Conservation (phyloP, 2,113 vertebrate species). For the Otus sunia region DNA sequence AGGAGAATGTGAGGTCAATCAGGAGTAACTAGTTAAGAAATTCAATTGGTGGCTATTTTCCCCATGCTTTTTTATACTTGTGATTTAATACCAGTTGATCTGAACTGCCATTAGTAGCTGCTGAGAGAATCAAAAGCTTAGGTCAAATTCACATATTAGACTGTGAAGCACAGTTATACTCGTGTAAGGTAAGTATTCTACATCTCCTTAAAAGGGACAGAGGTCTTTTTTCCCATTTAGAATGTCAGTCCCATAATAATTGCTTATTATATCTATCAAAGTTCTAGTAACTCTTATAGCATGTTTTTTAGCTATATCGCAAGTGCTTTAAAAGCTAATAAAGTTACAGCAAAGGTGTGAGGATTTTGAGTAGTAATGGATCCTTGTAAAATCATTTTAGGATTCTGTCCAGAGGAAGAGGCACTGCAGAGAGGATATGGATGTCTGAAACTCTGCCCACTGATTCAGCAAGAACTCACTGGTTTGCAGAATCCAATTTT, state of each 20-base stretch:
- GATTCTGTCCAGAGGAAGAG: constrained; percentile 21
- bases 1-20: constrained; percentile 72
- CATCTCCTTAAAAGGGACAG: constrained; percentile 63
- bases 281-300: constrained; percentile 28
- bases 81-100: constrained; percentile 71
- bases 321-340: constrained; percentile 44
- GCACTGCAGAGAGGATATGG: not conserved
- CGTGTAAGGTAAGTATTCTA: constrained; percentile 62
- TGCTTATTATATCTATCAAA: constrained; percentile 63
- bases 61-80: constrained; percentile 61
- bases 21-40: constrained; percentile 76
- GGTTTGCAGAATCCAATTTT: constrained; percentile 54
- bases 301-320: constrained; percentile 32
- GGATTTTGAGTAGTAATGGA: constrained; percentile 11
- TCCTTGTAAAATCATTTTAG: constrained; percentile 35
- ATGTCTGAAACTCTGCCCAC: constrained; percentile 28
- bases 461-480: constrained; percentile 45
- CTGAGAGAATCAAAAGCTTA: constrained; percentile 71
- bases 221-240: constrained; percentile 57
- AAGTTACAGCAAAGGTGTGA: constrained; percentile 21
- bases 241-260: constrained; percentile 51
- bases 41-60: constrained; percentile 69
- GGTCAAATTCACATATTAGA: constrained; percentile 63
- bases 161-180: constrained; percentile 56
- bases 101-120: constrained; percentile 69